phyloP scores from a whole-genome alignment of 2,797 vertebrate species.

The Hemibagrus guttatus region DNA sequence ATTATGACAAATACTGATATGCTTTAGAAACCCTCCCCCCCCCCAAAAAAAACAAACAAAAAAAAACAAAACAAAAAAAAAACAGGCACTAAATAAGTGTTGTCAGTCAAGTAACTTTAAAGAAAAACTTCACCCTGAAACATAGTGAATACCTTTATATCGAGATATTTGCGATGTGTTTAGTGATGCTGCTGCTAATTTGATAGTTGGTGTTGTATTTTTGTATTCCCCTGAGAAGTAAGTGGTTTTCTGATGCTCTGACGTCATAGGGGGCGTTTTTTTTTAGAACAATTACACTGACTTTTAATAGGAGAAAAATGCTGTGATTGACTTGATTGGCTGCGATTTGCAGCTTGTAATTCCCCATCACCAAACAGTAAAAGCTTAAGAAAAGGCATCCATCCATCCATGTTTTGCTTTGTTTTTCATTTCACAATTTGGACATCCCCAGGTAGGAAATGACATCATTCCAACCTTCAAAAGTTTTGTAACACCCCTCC shows the following conservation, averaged over 20 bases:
- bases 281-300: neutral
- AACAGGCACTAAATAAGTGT: no score
- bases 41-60: neutral
- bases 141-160: neutral
- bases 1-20: neutral
- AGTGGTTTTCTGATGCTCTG: neutral
- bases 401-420: no score
- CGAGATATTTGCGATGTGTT: neutral
- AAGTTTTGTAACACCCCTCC: no score
- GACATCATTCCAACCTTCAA: no score
- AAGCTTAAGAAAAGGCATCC: neutral
- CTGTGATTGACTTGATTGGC: neutral
- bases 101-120: neutral
- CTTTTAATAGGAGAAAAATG: neutral
- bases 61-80: no score
- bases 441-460: no score
- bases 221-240: neutral
- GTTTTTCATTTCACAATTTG: no score
- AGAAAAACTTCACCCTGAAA: neutral
- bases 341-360: neutral
- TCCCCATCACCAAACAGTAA: neutral
- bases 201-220: neutral
- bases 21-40: neutral
- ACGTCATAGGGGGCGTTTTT: neutral
- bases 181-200: neutral